Evolutionary conservation across 2,797 vertebrate genomes (phyloP), one percentile per base, ranked within the genome.

Genomic region (Galago senegalensis): DNA sequence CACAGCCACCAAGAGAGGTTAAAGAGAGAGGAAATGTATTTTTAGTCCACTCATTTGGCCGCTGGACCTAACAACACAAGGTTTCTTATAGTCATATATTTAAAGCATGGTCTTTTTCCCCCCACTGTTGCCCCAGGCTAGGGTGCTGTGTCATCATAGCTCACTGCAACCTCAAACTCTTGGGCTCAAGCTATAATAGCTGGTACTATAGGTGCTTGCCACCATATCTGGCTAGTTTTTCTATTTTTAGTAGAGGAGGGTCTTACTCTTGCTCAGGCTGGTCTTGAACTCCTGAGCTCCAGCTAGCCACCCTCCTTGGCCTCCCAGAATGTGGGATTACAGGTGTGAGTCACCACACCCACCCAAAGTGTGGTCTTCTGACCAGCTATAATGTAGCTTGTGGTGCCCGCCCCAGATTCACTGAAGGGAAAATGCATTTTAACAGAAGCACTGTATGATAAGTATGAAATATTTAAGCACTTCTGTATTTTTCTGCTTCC

Each of bases 401-500:
- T 43, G 14, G 31, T 76, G 65, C 6, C 40, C n/a, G 37, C 2
- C 58, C 37, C 17, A 46, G 31, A 16, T 17, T 27, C 29, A 21
- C 40, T 12, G 10, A 83, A 79, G 56, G 13, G 17, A 29, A 79
- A 61, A 20, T 76, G 49, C 18, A 49, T 76, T 79, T 91, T 77
- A 73, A 73, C n/a, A 86, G 58, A 61, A 79, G 23, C 27, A 77
- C 9, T n/a, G 53, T 37, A 37, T 37, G 25, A 65, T 53, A 85
- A 56, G 43, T 61, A 29, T 81, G 56, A n/a, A 92, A 82, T 27
- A 60, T 89, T 53, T 31, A 81, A 82, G 14, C 12, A 76, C 21
- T 84, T 72, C n/a, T 85, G 40, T 90, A 82, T 77, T 43, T 87
- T 85, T 69, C 83, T 92, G 63, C 73, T 67, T 91, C 27, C 14